These are phyloP conservation scores for Myotis brandtii DNA, from an alignment of 2,113 vertebrate species.

Conservation along the genomic window DNA sequence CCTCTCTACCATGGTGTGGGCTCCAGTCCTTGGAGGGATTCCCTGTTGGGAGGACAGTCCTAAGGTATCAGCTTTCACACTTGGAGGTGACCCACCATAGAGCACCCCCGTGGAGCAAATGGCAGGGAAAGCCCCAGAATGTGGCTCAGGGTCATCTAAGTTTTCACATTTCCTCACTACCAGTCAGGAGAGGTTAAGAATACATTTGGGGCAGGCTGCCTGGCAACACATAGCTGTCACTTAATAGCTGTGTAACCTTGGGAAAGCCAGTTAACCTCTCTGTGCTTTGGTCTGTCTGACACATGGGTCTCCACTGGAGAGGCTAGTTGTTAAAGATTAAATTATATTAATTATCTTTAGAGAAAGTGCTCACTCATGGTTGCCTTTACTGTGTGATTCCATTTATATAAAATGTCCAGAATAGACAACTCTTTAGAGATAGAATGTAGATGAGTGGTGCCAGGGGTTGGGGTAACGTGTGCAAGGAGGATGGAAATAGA, in stretches of 20 bases:
- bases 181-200: background rate
- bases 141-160: background rate
- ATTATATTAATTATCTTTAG: background rate
- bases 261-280: background rate
- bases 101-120: background rate
- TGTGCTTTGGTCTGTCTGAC: background rate
- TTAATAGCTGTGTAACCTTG: background rate
- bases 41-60: background rate
- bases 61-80: background rate
- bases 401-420: background rate
- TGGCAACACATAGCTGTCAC: background rate
- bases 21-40: background rate
- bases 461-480: background rate
- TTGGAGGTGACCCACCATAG: background rate
- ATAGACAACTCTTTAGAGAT: background rate
- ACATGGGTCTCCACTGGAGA: background rate
- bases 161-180: background rate
- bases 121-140: background rate
- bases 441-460: background rate
- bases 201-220: background rate
- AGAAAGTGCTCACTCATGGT: background rate
- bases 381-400: background rate
- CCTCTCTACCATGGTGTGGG: background rate
- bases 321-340: background rate
- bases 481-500: background rate